Evolutionary conservation across 2,888 invertebrate species (phyloP), one percentile per base, ranked within the genome.

Genomic region (Amblyjoppa fuscipennis): DNA sequence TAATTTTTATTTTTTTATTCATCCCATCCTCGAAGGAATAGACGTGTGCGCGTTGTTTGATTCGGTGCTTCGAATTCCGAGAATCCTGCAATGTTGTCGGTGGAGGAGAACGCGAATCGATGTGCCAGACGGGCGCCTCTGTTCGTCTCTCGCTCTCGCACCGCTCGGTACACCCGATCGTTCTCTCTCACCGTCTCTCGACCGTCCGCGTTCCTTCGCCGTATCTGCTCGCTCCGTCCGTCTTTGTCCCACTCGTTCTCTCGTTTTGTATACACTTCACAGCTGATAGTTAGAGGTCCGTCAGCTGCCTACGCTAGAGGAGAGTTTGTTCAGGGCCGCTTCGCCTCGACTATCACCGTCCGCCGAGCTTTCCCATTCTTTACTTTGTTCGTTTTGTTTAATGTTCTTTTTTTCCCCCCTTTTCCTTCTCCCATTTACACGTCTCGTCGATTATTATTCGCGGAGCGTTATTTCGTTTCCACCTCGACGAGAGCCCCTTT

Each of bases 221-320:
- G 66, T 83, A 71, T 49, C 76, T 49, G 51, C 53, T 76, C 31
- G 28, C 16, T 25, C 49, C 61, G 51, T 81, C 38, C 81, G 71
- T 86, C 81, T 84, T 49, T 81, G 69, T 61, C 83, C 81, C 77
- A 68, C 80, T 86, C 88, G 78, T 64, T 71, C 81, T 70, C 82
- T 70, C 82, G 83, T 88, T 92, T 92, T 93, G 92, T 92, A 90
- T 92, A 92, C 92, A 91, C 91, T 91, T 92, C 93, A 91, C 93
- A 93, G 93, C 93, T 93, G 93, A 92, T 90, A 91, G 91, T 87
- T 89, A 90, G 90, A 87, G 83, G 87, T 87, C 89, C 89, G 91
- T 92, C 92, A 92, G 92, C 92, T 92, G 92, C 92, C 90, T 89
- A 86, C 89, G 87, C 88, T 87, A 89, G 88, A 87, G 51, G 11